Evolutionary conservation across 2,113 vertebrate species (phyloP).

Genomic region (Chauna torquata): DNA sequence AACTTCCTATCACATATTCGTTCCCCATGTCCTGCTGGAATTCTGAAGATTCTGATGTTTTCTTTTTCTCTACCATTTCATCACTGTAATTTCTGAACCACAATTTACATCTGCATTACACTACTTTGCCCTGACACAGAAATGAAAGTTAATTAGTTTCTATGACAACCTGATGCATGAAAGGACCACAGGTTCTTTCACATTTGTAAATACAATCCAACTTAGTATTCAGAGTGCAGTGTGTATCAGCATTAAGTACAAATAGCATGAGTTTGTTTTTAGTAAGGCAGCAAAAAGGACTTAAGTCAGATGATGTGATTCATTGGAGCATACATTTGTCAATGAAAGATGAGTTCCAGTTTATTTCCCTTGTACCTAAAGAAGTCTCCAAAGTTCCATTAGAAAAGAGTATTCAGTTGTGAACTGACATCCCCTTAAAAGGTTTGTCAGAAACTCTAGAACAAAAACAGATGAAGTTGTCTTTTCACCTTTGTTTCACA

Average conservation of each 20-base stretch:
- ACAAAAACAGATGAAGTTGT: neutral
- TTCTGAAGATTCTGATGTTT: slow-evolving; percentile 55
- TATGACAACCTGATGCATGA: slow-evolving; percentile 80
- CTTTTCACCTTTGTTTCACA: neutral
- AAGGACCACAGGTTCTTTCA: slow-evolving; percentile 74
- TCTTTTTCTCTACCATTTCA: slow-evolving; percentile 53
- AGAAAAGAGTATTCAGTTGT: neutral
- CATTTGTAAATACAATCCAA: slow-evolving; percentile 74
- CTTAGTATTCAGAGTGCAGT: slow-evolving; percentile 72
- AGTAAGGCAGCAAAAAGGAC: slow-evolving; percentile 64
- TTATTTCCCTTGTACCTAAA: slow-evolving; percentile 25
- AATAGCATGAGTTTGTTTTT: slow-evolving; percentile 73
- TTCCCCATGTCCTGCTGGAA: slow-evolving; percentile 57
- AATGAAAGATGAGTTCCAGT: slow-evolving; percentile 50
- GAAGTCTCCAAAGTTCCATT: slow-evolving; percentile 37
- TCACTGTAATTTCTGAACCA: slow-evolving; percentile 69
- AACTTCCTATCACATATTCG: slow-evolving; percentile 27
- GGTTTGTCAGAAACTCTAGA: neutral
- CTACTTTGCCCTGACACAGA: slow-evolving; percentile 73
- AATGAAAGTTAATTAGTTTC: slow-evolving; percentile 84
- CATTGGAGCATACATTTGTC: slow-evolving; percentile 39
- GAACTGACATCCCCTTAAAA: neutral
- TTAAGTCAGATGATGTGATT: slow-evolving; percentile 66
- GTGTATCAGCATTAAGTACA: slow-evolving; percentile 69
- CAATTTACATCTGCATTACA: slow-evolving; percentile 73